A percentile compares a stretch with the other conserved stretches of the same genome.
Evolutionary conservation across 2,113 vertebrate genomes (phyloP).

Genomic region (Semicossyphus pulcher): DNA sequence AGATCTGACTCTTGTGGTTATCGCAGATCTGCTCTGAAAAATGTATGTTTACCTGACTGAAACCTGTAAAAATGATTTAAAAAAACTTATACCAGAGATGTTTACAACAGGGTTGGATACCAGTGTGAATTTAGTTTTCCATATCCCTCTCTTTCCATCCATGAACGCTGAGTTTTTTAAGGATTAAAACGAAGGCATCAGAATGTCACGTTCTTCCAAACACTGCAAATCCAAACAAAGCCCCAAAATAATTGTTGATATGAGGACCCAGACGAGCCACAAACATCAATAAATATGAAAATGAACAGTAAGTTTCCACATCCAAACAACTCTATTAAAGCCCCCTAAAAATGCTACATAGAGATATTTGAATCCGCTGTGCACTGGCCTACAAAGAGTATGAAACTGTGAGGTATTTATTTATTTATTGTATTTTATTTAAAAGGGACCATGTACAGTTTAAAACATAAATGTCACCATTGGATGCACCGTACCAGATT

Average conservation of each 20-base stretch:
- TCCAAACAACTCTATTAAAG: background rate
- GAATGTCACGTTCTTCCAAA: slow-evolving; percentile 18
- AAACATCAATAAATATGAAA: slow-evolving; percentile 32
- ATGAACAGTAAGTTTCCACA: background rate
- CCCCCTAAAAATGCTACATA: background rate
- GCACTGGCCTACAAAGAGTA: too few relatives aligned
- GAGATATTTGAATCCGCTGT: too few relatives aligned
- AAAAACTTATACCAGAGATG: background rate
- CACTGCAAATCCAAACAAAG: slow-evolving; percentile 28
- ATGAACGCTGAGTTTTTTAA: background rate
- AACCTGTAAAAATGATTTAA: background rate
- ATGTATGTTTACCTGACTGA: background rate
- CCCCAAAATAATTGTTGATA: slow-evolving; percentile 19
- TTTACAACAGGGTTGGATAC: background rate
- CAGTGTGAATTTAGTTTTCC: slow-evolving; percentile 22
- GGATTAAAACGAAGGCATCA: slow-evolving; percentile 17
- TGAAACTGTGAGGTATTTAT: too few relatives aligned
- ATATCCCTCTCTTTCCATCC: slow-evolving; percentile 8
- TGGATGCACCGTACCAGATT: too few relatives aligned
- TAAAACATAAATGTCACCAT: too few relatives aligned
- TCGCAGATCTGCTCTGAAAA: background rate
- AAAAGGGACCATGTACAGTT: too few relatives aligned
- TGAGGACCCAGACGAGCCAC: background rate
- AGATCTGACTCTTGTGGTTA: too few relatives aligned
- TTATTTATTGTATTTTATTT: too few relatives aligned